phyloP scores from a whole-genome alignment of 2,888 invertebrate genomes.

The Oxycera nigricornis region DNA sequence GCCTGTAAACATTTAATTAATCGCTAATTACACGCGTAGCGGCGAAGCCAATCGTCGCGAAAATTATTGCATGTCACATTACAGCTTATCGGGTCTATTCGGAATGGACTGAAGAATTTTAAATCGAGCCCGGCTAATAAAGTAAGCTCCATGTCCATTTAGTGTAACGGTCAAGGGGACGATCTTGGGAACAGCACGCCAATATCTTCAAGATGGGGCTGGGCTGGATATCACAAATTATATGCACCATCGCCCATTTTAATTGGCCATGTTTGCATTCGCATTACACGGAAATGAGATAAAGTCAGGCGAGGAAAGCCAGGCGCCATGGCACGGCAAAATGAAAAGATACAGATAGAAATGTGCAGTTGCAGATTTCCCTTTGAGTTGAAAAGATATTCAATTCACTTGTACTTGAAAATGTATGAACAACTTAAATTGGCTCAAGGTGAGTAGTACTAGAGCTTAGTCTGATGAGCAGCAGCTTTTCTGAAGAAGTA shows the following conservation, averaged over 20 bases:
- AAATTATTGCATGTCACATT: background rate
- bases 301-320: background rate
- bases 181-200: background rate
- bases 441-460: too few species aligned
- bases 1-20: background rate
- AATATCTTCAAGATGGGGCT: background rate
- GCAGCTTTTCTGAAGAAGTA: too few species aligned
- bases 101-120: background rate
- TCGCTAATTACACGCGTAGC: slow-evolving; percentile 2
- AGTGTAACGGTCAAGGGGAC: background rate
- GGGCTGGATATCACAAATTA: background rate
- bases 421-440: too few species aligned
- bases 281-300: background rate
- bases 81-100: background rate
- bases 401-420: too few species aligned
- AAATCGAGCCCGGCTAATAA: background rate
- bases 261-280: background rate
- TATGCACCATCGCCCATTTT: background rate
- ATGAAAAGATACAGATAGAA: too few species aligned
- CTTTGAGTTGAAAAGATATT: too few species aligned
- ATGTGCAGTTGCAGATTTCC: too few species aligned
- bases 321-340: background rate
- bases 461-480: too few species aligned
- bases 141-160: background rate
- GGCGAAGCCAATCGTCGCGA: background rate